A percentile compares a stretch with the other conserved stretches of the same genome.
Conservation (phyloP, 2,888 invertebrate genomes). For the Pyrocoelia pectoralis region DNA sequence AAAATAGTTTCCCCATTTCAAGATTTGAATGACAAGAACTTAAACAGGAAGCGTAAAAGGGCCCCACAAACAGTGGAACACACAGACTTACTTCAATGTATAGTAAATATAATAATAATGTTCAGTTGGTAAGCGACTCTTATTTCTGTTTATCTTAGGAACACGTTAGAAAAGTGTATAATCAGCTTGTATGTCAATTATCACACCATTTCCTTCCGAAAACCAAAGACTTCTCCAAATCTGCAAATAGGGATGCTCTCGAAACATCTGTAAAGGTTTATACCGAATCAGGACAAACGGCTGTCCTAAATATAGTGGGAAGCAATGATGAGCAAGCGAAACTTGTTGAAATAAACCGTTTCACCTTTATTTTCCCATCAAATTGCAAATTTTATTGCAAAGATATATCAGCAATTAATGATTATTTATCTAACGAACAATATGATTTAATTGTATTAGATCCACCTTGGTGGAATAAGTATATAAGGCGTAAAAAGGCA, state of each 20-base stretch:
- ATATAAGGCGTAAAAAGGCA: constrained; percentile 80
- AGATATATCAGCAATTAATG: constrained; percentile 67
- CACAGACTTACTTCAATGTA: not conserved
- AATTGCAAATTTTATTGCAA: constrained; percentile 73
- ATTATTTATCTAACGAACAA: constrained; percentile 59
- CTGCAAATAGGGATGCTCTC: constrained; percentile 36
- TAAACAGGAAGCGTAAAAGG: constrained; percentile 10
- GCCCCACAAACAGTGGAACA: not conserved
- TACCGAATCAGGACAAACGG: constrained; percentile 51
- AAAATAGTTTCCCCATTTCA: constrained; percentile 59
- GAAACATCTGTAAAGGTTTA: constrained; percentile 56
- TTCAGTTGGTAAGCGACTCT: too few species aligned
- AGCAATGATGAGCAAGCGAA: constrained; percentile 65
- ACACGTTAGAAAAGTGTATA: not conserved
- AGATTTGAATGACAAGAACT: constrained; percentile 44
- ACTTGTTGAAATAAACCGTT: constrained; percentile 60
- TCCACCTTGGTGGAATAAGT: constrained; percentile 97
- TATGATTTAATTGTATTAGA: constrained; percentile 89
- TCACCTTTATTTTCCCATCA: constrained; percentile 71
- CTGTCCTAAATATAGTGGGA: constrained; percentile 60
- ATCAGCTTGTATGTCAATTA: constrained; percentile 5
- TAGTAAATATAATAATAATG: not conserved
- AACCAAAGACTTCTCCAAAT: constrained; percentile 5
- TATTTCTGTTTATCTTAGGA: not conserved
- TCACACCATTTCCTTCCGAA: not conserved